Evolutionary conservation across 1,140 invertebrate genomes (phyloP).

Genomic region (Anastatus disparis): DNA sequence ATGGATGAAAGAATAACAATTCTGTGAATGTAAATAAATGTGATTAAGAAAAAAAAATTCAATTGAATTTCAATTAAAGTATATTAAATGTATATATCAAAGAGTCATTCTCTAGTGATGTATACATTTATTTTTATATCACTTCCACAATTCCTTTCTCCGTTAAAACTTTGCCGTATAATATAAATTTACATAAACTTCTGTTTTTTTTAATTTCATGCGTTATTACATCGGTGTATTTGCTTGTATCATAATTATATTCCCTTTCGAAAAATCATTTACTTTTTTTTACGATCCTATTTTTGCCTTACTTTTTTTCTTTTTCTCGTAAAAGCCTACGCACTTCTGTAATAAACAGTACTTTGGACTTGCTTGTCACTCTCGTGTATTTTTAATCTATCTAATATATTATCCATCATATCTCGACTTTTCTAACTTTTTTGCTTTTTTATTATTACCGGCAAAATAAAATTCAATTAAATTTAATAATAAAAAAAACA

Average conservation of each 20-base stretch:
- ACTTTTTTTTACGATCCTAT: slow-evolving; percentile 5
- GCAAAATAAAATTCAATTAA: no score
- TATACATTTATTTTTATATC: slow-evolving; percentile 29
- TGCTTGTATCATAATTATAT: no score
- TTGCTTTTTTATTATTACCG: slow-evolving; percentile 3
- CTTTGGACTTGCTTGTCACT: slow-evolving; percentile 28
- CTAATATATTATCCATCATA: slow-evolving; percentile 5
- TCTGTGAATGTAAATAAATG: slow-evolving; percentile 65
- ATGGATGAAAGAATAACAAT: slow-evolving; percentile 68
- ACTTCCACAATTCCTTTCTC: slow-evolving; percentile 37
- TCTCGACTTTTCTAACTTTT: no score
- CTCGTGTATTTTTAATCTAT: no score
- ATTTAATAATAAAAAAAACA: slow-evolving; percentile 29
- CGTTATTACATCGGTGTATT: slow-evolving; percentile 22
- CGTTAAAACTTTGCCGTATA: slow-evolving; percentile 28
- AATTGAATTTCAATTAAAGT: no score
- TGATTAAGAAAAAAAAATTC: no score
- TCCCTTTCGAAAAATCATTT: slow-evolving; percentile 11
- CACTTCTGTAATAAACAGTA: slow-evolving; percentile 32
- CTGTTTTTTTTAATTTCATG: slow-evolving; percentile 1
- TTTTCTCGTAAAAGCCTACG: slow-evolving; percentile 18
- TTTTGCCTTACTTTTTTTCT: neutral
- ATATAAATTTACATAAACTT: slow-evolving; percentile 35
- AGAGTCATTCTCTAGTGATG: slow-evolving; percentile 32
- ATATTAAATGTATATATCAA: no score